Evolutionary conservation across 2,888 invertebrate species (phyloP).

Genomic region (Campopleginae sp.): DNA sequence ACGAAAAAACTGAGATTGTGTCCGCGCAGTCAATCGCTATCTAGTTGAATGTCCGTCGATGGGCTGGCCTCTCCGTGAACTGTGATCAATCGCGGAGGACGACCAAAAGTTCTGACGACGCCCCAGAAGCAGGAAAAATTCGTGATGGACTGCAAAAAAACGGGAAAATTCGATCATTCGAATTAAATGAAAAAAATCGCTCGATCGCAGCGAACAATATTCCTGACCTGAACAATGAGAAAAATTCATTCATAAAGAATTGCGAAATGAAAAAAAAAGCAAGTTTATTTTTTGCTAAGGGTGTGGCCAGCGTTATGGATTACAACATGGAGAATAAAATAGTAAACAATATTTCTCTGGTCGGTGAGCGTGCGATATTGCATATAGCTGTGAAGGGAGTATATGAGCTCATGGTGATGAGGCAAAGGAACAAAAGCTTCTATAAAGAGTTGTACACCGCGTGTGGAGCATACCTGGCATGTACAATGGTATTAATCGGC

Average conservation of each 20-base stretch:
- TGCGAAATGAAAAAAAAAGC: neutral
- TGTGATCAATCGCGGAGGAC: neutral
- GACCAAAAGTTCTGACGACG: neutral
- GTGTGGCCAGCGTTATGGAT: neutral
- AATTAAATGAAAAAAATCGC: neutral
- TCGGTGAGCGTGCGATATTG: neutral
- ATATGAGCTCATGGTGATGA: constrained; percentile 4
- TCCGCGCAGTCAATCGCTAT: neutral
- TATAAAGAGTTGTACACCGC: constrained; percentile 4
- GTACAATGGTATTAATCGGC: constrained; percentile 75
- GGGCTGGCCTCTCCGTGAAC: neutral
- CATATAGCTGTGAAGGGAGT: neutral
- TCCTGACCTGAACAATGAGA: too few species aligned
- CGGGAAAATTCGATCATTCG: neutral
- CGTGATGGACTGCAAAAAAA: neutral
- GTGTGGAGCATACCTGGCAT: constrained; percentile 27
- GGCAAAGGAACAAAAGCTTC: neutral
- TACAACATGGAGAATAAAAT: neutral
- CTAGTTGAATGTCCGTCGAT: neutral
- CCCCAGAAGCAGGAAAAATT: neutral
- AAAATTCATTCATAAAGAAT: neutral
- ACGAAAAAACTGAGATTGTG: neutral
- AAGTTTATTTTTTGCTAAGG: neutral
- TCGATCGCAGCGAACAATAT: too few species aligned
- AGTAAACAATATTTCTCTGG: neutral